A percentile compares a stretch with the other conserved stretches of the same genome.
Conservation (phyloP, 2,888 invertebrate species). For the Luperina nickerlii region DNA sequence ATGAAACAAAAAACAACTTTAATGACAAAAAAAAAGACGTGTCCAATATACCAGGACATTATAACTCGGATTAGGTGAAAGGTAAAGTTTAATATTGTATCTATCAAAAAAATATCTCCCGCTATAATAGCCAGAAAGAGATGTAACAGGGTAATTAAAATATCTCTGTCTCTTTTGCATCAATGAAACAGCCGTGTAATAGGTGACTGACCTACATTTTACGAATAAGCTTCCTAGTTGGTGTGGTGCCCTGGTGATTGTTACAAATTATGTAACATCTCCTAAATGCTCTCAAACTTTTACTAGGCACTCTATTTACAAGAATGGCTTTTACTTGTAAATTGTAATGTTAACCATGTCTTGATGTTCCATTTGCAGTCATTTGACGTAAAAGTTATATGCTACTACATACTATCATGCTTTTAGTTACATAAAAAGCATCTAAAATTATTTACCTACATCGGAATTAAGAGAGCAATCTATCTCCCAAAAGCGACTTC, state of each 20-base stretch:
- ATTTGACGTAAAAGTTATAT: neutral
- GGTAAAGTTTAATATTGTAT: conserved; percentile 30
- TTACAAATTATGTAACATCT: conserved; percentile 88
- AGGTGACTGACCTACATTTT: conserved; percentile 69
- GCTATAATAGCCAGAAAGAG: conserved; percentile 50
- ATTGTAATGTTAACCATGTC: neutral
- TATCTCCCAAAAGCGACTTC: neutral
- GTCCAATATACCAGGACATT: conserved; percentile 58
- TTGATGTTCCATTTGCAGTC: neutral
- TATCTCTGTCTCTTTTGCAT: conserved; percentile 68
- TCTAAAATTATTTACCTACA: neutral
- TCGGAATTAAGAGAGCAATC: neutral
- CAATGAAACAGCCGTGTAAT: conserved; percentile 68
- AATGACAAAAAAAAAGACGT: conserved; percentile 54
- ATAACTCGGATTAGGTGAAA: conserved; percentile 62
- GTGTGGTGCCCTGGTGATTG: conserved; percentile 80
- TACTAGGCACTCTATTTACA: conserved; percentile 59
- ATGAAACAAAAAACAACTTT: conserved; percentile 17
- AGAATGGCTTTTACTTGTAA: conserved; percentile 5
- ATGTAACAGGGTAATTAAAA: conserved; percentile 54
- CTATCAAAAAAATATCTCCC: conserved; percentile 39
- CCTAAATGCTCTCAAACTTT: conserved; percentile 65
- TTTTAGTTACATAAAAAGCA: neutral
- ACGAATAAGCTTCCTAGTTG: conserved; percentile 66
- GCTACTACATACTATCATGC: neutral